Evolutionary conservation across 2,797 vertebrate species (phyloP).

Genomic region (Sebastes oblongus): DNA sequence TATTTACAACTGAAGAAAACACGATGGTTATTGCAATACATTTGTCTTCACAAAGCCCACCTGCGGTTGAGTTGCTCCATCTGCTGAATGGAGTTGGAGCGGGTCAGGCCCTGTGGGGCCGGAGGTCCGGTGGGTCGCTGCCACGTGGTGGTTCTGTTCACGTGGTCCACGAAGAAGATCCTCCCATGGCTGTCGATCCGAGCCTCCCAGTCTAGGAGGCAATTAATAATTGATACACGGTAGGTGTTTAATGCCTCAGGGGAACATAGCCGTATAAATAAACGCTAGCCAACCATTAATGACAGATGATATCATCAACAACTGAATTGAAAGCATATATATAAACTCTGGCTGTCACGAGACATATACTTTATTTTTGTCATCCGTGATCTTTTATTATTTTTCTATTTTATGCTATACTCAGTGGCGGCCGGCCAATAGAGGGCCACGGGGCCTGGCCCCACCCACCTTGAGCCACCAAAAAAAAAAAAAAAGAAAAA

Average conservation of each 20-base stretch:
- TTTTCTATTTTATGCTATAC: neutral
- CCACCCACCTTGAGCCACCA: too few relatives aligned
- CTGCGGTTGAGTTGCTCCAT: constrained; percentile 99
- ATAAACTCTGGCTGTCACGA: neutral
- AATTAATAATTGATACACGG: neutral
- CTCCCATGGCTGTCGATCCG: constrained; percentile 97
- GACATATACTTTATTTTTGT: neutral
- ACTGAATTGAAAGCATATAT: neutral
- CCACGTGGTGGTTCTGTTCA: constrained; percentile 98
- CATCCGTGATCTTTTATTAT: neutral
- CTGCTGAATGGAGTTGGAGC: constrained; percentile 97
- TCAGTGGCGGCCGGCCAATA: too few relatives aligned
- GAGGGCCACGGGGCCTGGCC: too few relatives aligned
- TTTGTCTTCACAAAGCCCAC: constrained; percentile 68
- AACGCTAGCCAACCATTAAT: neutral
- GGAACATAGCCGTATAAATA: neutral
- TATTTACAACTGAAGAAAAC: neutral
- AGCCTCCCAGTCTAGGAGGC: constrained; percentile 93
- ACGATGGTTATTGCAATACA: neutral
- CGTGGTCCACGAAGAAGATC: constrained; percentile 98
- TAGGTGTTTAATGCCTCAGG: constrained; percentile 14
- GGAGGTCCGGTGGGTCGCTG: constrained; percentile 95
- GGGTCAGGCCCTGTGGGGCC: constrained; percentile 93
- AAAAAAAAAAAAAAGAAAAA: too few relatives aligned
- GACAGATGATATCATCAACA: neutral